phyloP scores from a whole-genome alignment of 1,140 invertebrate species.

The Drosophila serrata region DNA sequence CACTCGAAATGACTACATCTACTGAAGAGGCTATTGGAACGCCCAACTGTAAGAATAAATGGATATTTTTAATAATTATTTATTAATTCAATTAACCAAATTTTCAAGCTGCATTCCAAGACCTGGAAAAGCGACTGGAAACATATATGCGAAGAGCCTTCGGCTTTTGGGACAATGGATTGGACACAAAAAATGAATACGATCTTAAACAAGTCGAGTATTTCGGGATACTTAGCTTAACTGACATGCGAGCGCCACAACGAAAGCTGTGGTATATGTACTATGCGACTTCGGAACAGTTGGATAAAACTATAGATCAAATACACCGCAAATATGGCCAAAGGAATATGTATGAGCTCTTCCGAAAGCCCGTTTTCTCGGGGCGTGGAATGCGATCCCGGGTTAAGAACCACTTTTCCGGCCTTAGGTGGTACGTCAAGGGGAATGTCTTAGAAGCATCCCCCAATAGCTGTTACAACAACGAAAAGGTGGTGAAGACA shows the following conservation, averaged over 20 bases:
- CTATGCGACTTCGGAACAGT: conserved; percentile 34
- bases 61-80: neutral
- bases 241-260: conserved; percentile 39
- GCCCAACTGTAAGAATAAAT: conserved; percentile 20
- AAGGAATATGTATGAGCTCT: conserved; percentile 66
- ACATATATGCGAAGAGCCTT: conserved; percentile 32
- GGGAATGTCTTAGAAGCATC: conserved; percentile 66
- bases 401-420: conserved; percentile 57
- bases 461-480: conserved; percentile 44
- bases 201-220: conserved; percentile 48
- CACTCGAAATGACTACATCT: conserved; percentile 7
- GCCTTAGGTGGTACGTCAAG: conserved; percentile 60
- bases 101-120: conserved; percentile 29
- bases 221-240: conserved; percentile 59
- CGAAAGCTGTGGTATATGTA: conserved; percentile 69
- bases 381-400: conserved; percentile 43
- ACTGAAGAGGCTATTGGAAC: neutral
- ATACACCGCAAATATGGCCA: conserved; percentile 67
- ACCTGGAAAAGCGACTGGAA: conserved; percentile 51
- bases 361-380: conserved; percentile 56
- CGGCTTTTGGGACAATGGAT: neutral
- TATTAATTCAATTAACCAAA: neutral
- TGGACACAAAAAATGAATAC: conserved; percentile 11
- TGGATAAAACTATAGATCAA: conserved; percentile 49
- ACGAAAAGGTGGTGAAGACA: conserved; percentile 48